Conservation (phyloP, 2,797 vertebrate genomes). For the Xenops minutus region DNA sequence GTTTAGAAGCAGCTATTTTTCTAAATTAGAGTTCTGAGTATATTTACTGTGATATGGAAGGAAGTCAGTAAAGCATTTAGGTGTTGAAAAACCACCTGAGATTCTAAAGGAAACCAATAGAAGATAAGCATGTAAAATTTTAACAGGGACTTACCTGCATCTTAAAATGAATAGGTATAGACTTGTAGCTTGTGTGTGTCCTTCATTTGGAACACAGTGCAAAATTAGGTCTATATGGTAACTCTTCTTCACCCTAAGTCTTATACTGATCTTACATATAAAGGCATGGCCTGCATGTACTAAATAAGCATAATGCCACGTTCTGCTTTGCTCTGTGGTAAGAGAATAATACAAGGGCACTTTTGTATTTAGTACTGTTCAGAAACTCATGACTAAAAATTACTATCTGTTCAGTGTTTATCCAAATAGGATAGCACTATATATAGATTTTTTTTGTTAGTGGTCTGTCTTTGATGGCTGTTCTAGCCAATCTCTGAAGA, state of each 20-base stretch:
- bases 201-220: not conserved
- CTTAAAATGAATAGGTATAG: not conserved
- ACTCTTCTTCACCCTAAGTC: not conserved
- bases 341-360: not conserved
- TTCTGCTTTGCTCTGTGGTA: not conserved
- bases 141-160: not conserved
- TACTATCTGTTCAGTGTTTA: not conserved
- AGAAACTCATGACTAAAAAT: not conserved
- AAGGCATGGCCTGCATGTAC: not conserved
- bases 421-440: not conserved
- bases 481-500: not conserved
- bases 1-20: not conserved
- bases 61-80: not conserved
- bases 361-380: not conserved
- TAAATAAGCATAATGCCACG: not conserved
- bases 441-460: not conserved
- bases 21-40: not conserved
- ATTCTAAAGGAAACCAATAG: not conserved
- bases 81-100: not conserved
- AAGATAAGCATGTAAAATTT: not conserved
- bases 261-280: not conserved
- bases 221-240: not conserved
- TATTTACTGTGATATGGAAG: not conserved
- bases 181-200: not conserved
- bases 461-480: not conserved